Conservation (phyloP, 2,113 vertebrate species). For the Malurus melanocephalus region DNA sequence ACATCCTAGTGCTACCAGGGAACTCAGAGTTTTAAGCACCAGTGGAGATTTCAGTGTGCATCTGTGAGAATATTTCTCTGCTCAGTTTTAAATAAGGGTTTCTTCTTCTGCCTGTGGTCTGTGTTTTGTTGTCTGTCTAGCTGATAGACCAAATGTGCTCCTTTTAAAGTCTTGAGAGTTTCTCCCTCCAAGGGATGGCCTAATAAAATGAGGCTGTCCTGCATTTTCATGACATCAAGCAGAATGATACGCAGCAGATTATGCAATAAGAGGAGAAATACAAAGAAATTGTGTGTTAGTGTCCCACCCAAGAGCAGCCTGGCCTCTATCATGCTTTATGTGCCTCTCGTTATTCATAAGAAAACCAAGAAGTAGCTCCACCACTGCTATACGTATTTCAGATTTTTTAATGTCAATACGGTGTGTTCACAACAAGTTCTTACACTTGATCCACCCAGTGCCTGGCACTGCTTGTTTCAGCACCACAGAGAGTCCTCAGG, state of each 20-base stretch:
- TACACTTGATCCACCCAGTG: background rate
- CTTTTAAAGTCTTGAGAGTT: background rate
- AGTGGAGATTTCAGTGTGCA: background rate
- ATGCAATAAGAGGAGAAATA: background rate
- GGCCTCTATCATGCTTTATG: background rate
- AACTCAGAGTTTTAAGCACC: background rate
- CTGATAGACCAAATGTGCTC: background rate
- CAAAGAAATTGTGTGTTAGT: background rate
- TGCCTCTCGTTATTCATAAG: rapidly evolving
- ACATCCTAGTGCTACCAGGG: background rate
- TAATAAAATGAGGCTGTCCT: background rate
- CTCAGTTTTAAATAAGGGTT: background rate
- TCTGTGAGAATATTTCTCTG: background rate
- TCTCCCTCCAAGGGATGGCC: background rate
- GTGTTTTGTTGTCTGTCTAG: background rate
- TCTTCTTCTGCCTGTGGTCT: background rate
- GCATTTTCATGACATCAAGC: background rate
- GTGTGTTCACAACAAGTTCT: background rate
- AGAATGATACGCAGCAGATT: background rate
- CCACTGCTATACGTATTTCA: background rate
- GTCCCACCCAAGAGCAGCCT: background rate
- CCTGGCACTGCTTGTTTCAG: background rate
- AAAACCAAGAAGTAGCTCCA: background rate
- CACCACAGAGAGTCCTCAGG: background rate
- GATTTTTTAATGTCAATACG: background rate